Percentiles rank a stretch among this genome's conserved stretches.
These are phyloP conservation scores for Delphinapterus leucas DNA, from an alignment of 2,113 vertebrate species.

Conservation along the genomic window DNA sequence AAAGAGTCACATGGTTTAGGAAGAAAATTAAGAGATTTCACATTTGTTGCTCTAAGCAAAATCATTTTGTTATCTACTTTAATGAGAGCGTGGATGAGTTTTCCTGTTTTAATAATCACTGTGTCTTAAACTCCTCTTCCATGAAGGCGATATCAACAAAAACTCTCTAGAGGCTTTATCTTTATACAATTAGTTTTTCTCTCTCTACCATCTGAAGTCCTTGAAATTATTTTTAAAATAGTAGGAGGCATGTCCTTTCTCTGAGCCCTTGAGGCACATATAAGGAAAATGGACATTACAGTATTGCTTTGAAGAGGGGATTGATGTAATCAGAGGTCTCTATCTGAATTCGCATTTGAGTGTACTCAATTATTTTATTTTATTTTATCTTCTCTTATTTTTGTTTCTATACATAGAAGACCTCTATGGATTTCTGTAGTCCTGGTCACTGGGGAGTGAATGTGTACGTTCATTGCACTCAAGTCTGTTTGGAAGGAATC, in stretches of 20 bases:
- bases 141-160: conserved; percentile 84
- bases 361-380: neutral
- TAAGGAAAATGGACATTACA: conserved; percentile 13
- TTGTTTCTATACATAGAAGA: neutral
- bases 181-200: conserved; percentile 78
- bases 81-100: conserved; percentile 83
- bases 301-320: neutral
- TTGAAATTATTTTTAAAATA: conserved; percentile 57
- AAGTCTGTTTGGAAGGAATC: neutral
- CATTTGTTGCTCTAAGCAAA: conserved; percentile 87
- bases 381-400: neutral
- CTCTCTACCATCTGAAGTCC: conserved; percentile 65
- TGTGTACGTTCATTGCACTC: neutral
- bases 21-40: conserved; percentile 87
- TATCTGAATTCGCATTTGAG: neutral
- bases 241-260: conserved; percentile 28
- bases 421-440: neutral
- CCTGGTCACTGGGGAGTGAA: neutral
- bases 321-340: neutral
- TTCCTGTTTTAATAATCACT: conserved; percentile 85
- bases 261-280: neutral
- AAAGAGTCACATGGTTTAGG: conserved; percentile 80
- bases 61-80: conserved; percentile 86
- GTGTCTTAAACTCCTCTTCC: conserved; percentile 80
- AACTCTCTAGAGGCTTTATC: conserved; percentile 80